Evolutionary conservation across 2,797 vertebrate genomes (phyloP).

Genomic region (Epinephelus awoara): DNA sequence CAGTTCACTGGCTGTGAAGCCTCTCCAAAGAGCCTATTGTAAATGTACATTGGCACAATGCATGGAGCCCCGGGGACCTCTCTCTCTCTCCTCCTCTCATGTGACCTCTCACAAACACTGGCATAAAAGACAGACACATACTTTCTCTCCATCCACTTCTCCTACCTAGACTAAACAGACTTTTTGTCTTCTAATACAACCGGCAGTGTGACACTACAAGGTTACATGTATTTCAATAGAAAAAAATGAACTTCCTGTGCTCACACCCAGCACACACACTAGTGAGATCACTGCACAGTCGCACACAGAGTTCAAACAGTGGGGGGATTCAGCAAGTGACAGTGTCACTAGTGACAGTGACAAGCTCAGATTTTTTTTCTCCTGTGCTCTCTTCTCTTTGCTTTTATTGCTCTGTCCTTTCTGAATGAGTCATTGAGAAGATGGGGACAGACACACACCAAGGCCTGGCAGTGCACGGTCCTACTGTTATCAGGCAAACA

Average conservation of each 20-base stretch:
- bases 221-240: conserved; percentile 3
- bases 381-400: conserved; percentile 22
- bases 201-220: conserved; percentile 18
- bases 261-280: conserved; percentile 30
- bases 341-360: conserved; percentile 65
- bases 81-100: conserved; percentile 71
- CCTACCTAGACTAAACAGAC: conserved; percentile 60
- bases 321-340: conserved; percentile 71
- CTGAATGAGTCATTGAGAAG: conserved; percentile 80
- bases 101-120: conserved; percentile 68
- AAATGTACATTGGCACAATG: conserved; percentile 75
- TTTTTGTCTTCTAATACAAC: conserved; percentile 28
- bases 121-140: conserved; percentile 49
- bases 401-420: conserved; percentile 61
- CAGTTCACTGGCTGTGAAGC: conserved; percentile 74
- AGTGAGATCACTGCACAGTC: conserved; percentile 63
- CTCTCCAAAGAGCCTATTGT: conserved; percentile 80
- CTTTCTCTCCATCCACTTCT: conserved; percentile 48
- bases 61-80: conserved; percentile 71
- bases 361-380: conserved; percentile 50
- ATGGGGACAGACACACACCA: conserved; percentile 51
- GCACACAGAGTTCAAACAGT: conserved; percentile 71
- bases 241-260: conserved; percentile 15
- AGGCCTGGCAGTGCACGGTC: conserved; percentile 65
- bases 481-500: conserved; percentile 62